A percentile compares a stretch with the other conserved stretches of the same genome.
These are phyloP conservation scores for Dasypolia templi DNA, from an alignment of 2,888 invertebrate genomes.

Conservation along the genomic window DNA sequence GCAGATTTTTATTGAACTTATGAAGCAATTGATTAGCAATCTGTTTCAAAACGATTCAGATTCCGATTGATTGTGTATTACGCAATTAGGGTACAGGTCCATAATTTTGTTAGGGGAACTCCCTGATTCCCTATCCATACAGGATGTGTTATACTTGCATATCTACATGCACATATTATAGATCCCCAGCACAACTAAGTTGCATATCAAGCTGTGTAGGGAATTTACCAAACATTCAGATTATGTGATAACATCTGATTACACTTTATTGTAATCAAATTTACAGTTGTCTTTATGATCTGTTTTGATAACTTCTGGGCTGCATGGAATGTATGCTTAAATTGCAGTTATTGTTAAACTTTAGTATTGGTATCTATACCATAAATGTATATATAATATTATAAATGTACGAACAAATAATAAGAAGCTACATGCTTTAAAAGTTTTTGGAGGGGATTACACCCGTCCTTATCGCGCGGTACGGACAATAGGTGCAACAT, in stretches of 20 bases:
- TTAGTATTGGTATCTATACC: too few species aligned
- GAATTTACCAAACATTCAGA: neutral
- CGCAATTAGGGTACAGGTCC: too few species aligned
- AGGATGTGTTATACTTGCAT: neutral
- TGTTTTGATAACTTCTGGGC: neutral
- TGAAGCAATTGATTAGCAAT: too few species aligned
- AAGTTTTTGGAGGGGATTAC: too few species aligned
- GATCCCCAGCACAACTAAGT: neutral
- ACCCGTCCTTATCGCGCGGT: too few species aligned
- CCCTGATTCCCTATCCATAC: neutral
- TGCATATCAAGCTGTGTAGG: neutral
- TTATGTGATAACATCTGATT: neutral
- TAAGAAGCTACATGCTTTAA: too few species aligned
- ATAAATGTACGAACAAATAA: too few species aligned
- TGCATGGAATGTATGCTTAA: neutral
- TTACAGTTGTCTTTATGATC: neutral
- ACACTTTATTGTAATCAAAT: neutral
- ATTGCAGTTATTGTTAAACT: neutral
- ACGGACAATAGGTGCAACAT: too few species aligned
- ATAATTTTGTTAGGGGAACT: conserved; percentile 21
- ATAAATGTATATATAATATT: too few species aligned
- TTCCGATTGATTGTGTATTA: too few species aligned
- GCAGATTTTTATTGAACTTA: too few species aligned
- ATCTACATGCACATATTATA: neutral
- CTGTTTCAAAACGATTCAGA: too few species aligned